Percentiles rank a stretch among this genome's conserved stretches.
These are phyloP conservation scores for Clarias magur DNA, from an alignment of 2,113 vertebrate genomes.

Conservation along the genomic window DNA sequence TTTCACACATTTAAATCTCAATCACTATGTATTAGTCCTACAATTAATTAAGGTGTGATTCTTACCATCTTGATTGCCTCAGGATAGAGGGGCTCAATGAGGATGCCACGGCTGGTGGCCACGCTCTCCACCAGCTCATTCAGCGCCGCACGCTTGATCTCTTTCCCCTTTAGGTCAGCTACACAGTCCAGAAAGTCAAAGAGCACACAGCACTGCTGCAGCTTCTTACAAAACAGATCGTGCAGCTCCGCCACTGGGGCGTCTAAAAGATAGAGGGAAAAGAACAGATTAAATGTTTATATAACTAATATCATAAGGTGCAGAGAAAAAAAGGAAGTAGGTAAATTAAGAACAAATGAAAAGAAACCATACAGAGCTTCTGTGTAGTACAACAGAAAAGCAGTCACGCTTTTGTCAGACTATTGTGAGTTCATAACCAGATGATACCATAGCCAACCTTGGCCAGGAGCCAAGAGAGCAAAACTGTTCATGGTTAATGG, in stretches of 20 bases:
- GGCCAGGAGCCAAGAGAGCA: background rate
- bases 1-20: constrained; percentile 10
- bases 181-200: constrained; percentile 94
- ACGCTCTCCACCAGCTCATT: constrained; percentile 91
- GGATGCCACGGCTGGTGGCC: constrained; percentile 86
- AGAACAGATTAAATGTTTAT: constrained; percentile 42
- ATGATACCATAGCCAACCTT: background rate
- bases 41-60: constrained; percentile 16
- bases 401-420: background rate
- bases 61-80: constrained; percentile 92
- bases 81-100: constrained; percentile 88
- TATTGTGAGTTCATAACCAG: background rate
- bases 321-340: background rate
- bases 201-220: constrained; percentile 89
- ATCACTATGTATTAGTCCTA: constrained; percentile 25
- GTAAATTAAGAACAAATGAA: background rate
- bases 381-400: background rate
- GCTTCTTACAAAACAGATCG: constrained; percentile 89
- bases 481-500: background rate
- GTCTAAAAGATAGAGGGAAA: constrained; percentile 64
- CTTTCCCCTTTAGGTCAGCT: constrained; percentile 91
- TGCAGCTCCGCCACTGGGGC: constrained; percentile 86
- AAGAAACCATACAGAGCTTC: background rate
- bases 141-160: constrained; percentile 89
- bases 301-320: background rate